phyloP scores from a whole-genome alignment of 2,113 vertebrate genomes.

The Coptodon bakossiorum region DNA sequence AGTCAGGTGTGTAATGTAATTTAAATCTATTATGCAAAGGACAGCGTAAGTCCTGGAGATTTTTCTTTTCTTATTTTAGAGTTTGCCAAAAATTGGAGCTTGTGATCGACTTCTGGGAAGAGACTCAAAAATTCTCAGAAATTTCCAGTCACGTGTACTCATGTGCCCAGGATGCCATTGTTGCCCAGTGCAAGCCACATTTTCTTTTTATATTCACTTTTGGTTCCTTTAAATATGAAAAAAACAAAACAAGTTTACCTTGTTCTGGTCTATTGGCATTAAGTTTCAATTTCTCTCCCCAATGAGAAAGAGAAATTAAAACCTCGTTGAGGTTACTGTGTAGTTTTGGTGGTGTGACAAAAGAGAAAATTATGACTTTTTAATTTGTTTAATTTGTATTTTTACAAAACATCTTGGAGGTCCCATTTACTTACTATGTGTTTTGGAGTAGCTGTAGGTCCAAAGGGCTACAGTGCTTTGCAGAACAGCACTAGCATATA shows the following conservation, averaged over 20 bases:
- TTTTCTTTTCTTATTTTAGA: not conserved
- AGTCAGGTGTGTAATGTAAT: not conserved
- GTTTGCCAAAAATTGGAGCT: not conserved
- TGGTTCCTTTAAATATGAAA: not conserved
- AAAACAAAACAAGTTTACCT: not conserved
- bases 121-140: not conserved
- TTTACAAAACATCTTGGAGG: not conserved
- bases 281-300: not conserved
- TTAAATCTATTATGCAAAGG: not conserved
- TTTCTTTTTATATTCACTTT: not conserved
- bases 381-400: not conserved
- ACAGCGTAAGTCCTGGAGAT: not conserved
- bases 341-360: not conserved
- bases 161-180: not conserved
- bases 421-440: not conserved
- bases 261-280: not conserved
- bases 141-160: not conserved
- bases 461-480: not conserved
- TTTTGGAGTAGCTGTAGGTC: not conserved
- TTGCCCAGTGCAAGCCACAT: not conserved
- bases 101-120: not conserved
- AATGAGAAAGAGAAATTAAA: not conserved
- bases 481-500: not conserved
- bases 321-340: not conserved
- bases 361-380: not conserved